Evolutionary conservation across 37 sponge, comb jelly and placozoan genomes (phyloP).

Genomic region (Tethya wilhelma): DNA sequence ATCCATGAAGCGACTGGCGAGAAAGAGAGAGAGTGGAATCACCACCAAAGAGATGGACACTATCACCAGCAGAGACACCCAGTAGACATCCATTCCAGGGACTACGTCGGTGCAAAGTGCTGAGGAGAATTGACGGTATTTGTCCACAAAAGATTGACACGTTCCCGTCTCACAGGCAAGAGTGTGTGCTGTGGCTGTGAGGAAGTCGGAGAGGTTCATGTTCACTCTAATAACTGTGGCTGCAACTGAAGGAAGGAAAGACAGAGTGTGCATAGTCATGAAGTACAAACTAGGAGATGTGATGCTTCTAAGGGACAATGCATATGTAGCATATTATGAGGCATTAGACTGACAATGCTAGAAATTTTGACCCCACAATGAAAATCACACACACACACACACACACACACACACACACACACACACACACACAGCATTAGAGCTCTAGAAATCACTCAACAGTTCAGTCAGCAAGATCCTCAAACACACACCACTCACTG

Average conservation of each 20-base stretch:
- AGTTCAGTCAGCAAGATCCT: no score
- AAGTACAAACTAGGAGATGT: not conserved
- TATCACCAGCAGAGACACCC: slow-evolving; percentile 42
- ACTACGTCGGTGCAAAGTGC: slow-evolving; percentile 59
- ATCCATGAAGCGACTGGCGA: slow-evolving; percentile 49
- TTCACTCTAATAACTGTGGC: not conserved
- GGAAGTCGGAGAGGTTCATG: slow-evolving; percentile 2
- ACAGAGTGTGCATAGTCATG: not conserved
- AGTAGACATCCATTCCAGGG: slow-evolving; percentile 68
- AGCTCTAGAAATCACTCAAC: no score
- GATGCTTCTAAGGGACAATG: no score
- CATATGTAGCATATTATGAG: no score
- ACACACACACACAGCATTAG: no score
- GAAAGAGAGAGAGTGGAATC: slow-evolving; percentile 33
- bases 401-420: no score
- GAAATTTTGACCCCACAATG: no score
- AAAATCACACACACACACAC: no score
- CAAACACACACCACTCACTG: no score
- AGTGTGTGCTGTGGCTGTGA: not conserved
- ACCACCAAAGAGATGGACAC: slow-evolving; percentile 23
- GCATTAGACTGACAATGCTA: no score
- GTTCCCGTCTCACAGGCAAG: slow-evolving; percentile 28
- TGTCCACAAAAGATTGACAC: slow-evolving; percentile 21
- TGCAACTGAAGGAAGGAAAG: slow-evolving; percentile 8
- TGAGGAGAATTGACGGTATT: slow-evolving; percentile 31